phyloP scores from a whole-genome alignment of 2,888 invertebrate genomes.

The Hyalella azteca region DNA sequence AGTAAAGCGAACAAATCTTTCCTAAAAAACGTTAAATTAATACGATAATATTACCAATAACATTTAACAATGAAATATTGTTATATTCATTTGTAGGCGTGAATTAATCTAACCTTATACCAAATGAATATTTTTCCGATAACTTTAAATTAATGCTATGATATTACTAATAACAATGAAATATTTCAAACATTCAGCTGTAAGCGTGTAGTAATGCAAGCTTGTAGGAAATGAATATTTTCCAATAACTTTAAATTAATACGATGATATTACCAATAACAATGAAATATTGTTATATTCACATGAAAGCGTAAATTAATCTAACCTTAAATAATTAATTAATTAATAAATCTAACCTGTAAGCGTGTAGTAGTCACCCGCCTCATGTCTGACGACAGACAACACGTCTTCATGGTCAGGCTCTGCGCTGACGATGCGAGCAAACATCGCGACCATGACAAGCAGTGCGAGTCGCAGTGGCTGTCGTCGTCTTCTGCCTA shows the following conservation, averaged over 20 bases:
- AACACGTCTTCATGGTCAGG: background rate
- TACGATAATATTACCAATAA: background rate
- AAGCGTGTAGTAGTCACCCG: conserved; percentile 12
- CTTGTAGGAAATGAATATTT: background rate
- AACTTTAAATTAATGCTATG: too few relatives aligned
- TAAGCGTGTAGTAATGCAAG: background rate
- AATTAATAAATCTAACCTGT: background rate
- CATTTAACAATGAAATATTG: background rate
- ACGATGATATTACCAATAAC: background rate
- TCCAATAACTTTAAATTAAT: background rate
- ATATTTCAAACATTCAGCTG: background rate
- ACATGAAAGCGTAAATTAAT: background rate
- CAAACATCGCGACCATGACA: background rate
- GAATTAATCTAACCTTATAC: background rate
- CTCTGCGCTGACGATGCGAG: background rate
- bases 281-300: background rate
- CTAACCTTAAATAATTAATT: background rate
- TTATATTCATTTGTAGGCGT: background rate
- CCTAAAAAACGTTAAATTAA: background rate
- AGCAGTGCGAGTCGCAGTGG: background rate
- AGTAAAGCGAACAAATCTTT: too few relatives aligned
- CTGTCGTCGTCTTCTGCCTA: too few relatives aligned
- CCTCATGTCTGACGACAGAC: conserved; percentile 1
- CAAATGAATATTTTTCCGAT: too few relatives aligned
- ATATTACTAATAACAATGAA: background rate